Evolutionary conservation across 2,113 vertebrate species (phyloP), one percentile per base, ranked within the genome.

Genomic region (Cyprinodon variegatus): DNA sequence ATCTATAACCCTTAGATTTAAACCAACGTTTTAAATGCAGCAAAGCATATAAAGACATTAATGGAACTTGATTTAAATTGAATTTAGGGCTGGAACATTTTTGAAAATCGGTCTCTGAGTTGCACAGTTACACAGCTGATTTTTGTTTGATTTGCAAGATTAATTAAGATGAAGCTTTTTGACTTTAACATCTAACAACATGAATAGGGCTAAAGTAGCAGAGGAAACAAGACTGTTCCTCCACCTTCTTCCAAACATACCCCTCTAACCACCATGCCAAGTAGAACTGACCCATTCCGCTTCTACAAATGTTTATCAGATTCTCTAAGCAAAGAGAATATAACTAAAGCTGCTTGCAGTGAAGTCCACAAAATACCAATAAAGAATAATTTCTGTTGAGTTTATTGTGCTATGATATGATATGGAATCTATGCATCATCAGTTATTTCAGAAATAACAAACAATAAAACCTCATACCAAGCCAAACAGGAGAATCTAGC

Each of bases 171-270:
- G 10, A 48, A 38, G n/a, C 29, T 65, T 43, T 39, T 73, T 75
- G 75, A 82, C 73, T 74, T 15, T 13, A 29, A 65, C 63, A 68
- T 82, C 62, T 68, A 37, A 70, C 60, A 67, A 12, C 48, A 70
- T 62, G 69, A 77, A 76, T 67, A 62, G 0, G 46, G 65, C 75
- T 41, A 15, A 61, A 9, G 70, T 11, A 40, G 80, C n/a, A 71
- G 61, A 70, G 89, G 80, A 78, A 90, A 88, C 77, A 82, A 88
- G 85, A 90, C 87, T 61, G 66, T 76, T 11, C 20, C 78, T 76
- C 79, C 71, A 6, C 72, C 86, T 83, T 86, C 88, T 77, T 78
- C 74, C 68, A 90, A 88, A 91, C 85, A 89, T 81, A 87, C 88
- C 82, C 78, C 76, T 20, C 71, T 48, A 8, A 82, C 75, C 77